Evolutionary conservation across 2,888 invertebrate species (phyloP).

Genomic region (Lasioglossum morio): DNA sequence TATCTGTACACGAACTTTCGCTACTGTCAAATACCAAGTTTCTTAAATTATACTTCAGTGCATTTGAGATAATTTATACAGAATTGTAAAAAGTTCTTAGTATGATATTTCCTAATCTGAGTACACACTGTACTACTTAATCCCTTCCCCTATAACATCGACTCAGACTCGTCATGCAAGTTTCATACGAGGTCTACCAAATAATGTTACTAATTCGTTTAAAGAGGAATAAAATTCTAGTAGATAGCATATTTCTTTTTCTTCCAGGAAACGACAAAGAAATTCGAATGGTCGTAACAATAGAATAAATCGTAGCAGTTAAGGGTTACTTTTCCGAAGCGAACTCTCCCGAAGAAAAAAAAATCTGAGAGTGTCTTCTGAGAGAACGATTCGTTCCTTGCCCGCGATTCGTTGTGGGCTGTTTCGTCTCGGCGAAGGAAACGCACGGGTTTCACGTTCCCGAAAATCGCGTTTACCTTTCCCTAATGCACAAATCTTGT

Average conservation of each 20-base stretch:
- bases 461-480: constrained; percentile 77
- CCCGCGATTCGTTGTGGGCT: background rate
- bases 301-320: background rate
- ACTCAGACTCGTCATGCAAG: no score
- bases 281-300: background rate
- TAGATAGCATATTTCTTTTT: background rate
- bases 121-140: no score
- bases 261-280: background rate
- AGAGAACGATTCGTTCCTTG: background rate
- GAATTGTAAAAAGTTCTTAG: no score
- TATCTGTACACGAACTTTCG: no score
- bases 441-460: constrained; percentile 34
- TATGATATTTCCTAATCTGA: no score
- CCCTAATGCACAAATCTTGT: constrained; percentile 78
- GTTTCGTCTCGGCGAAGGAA: constrained; percentile 10
- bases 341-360: background rate
- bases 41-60: no score
- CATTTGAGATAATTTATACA: no score
- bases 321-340: background rate
- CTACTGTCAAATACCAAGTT: no score
- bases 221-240: no score
- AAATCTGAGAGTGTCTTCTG: background rate
- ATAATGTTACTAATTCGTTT: no score
- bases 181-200: no score
- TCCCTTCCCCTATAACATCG: no score